A percentile compares a stretch with the other conserved stretches of the same genome.
Evolutionary conservation across 2,888 invertebrate genomes (phyloP).

Genomic region (Drosophila borborema): DNA sequence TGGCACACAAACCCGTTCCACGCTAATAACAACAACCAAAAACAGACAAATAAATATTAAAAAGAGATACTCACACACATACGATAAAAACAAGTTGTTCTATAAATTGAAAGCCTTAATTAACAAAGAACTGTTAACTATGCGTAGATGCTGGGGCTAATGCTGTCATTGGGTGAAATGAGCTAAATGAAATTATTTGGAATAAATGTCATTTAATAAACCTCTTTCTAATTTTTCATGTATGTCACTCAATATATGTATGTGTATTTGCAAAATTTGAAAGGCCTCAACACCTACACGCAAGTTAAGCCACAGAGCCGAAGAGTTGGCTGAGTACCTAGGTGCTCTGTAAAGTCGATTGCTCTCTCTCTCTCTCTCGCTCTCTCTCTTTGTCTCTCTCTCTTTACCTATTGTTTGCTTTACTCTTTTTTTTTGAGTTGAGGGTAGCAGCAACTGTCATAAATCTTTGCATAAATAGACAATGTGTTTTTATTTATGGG

Average conservation of each 20-base stretch:
- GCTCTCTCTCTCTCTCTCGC: constrained; percentile 4
- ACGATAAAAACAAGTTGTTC: constrained; percentile 71
- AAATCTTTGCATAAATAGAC: constrained; percentile 19
- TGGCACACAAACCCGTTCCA: constrained; percentile 57
- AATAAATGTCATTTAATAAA: constrained; percentile 42
- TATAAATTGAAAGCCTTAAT: constrained; percentile 65
- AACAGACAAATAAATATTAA: constrained; percentile 11
- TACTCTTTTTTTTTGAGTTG: constrained; percentile 50
- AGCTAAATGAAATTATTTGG: not conserved
- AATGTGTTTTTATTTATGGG: constrained; percentile 37
- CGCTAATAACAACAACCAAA: constrained; percentile 9
- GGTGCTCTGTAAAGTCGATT: not conserved
- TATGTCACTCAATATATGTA: constrained; percentile 8
- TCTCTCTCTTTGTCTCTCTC: constrained; percentile 4
- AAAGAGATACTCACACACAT: constrained; percentile 54
- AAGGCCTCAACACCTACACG: constrained; percentile 42
- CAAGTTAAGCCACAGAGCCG: constrained; percentile 1
- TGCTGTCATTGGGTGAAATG: not conserved
- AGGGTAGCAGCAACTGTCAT: constrained; percentile 24
- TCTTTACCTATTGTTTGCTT: constrained; percentile 9
- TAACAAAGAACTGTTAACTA: constrained; percentile 42
- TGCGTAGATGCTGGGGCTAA: not conserved
- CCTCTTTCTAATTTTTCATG: constrained; percentile 46
- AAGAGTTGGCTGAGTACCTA: constrained; percentile 8
- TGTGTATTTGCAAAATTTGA: constrained; percentile 31